Evolutionary conservation across 2,888 invertebrate genomes (phyloP).

Genomic region (Sesia bembeciformis): DNA sequence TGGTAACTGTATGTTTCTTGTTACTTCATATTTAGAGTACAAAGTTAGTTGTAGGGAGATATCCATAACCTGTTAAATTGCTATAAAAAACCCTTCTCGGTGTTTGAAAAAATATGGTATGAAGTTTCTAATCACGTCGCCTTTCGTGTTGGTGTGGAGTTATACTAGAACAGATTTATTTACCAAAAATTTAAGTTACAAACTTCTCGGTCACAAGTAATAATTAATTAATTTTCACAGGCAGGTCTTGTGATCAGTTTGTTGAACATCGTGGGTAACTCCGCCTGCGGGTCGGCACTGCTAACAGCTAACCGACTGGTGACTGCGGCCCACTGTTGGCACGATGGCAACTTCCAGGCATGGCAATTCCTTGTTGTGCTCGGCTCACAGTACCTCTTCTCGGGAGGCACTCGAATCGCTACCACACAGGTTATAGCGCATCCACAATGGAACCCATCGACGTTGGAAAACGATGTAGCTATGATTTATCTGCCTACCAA

Average conservation of each 20-base stretch:
- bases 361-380: conserved; percentile 32
- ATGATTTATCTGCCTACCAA: conserved; percentile 29
- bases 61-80: too few species aligned
- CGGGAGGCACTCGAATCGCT: conserved; percentile 31
- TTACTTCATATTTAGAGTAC: too few species aligned
- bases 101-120: too few species aligned
- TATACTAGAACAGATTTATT: too few species aligned
- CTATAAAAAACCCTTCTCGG: too few species aligned
- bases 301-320: conserved; percentile 26
- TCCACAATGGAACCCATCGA: conserved; percentile 23
- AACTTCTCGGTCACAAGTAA: too few species aligned
- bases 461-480: conserved; percentile 35
- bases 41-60: too few species aligned
- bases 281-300: conserved; percentile 40
- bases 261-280: conserved; percentile 20
- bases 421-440: conserved; percentile 31
- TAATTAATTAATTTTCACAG: conserved; percentile 12
- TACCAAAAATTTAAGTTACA: too few species aligned
- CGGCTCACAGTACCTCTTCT: conserved; percentile 32
- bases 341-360: conserved; percentile 29
- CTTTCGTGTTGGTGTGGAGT: too few species aligned
- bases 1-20: too few species aligned
- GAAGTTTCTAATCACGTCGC: too few species aligned
- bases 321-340: conserved; percentile 54
- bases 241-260: conserved; percentile 38